Conservation (phyloP, 2,797 vertebrate genomes). For the Parotocinclus haroldoi region DNA sequence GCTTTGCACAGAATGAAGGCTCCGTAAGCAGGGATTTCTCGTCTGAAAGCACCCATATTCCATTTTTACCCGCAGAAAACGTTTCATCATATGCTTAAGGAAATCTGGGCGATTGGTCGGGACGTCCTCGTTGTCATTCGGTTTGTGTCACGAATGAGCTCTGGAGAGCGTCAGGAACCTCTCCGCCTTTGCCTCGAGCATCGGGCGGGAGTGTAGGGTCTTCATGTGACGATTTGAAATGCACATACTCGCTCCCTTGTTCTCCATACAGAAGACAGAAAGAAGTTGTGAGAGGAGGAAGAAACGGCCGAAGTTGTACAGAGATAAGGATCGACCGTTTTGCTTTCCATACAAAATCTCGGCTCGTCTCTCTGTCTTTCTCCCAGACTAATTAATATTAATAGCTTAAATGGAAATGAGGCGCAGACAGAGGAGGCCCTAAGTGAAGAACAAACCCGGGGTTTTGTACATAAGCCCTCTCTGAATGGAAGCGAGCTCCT, state of each 20-base stretch:
- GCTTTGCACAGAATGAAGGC: conserved; percentile 37
- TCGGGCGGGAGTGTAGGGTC: too few relatives aligned
- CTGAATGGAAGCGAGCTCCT: conserved; percentile 91
- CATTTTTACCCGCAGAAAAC: conserved; percentile 52
- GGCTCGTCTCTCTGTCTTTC: conserved; percentile 54
- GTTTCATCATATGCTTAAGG: conserved; percentile 26
- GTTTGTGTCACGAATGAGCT: not conserved
- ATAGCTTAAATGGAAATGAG: conserved; percentile 77
- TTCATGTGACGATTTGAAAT: too few relatives aligned
- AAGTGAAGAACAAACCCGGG: conserved; percentile 71
- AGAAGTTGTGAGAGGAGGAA: conserved; percentile 40
- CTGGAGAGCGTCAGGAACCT: not conserved
- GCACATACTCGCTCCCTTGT: not conserved
- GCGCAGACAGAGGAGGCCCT: conserved; percentile 61
- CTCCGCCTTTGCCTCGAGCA: not conserved
- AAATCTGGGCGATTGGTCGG: conserved; percentile 36
- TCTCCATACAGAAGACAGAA: conserved; percentile 46
- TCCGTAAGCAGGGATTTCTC: conserved; percentile 51
- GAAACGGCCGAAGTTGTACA: conserved; percentile 60
- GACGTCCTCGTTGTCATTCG: conserved; percentile 29
- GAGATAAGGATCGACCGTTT: conserved; percentile 67
- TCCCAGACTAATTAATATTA: conserved; percentile 84
- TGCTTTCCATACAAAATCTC: conserved; percentile 73
- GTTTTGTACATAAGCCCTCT: conserved; percentile 89
- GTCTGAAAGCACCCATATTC: conserved; percentile 63